Evolutionary conservation across 2,797 vertebrate species (phyloP).

Genomic region (Echeneis naucrates): DNA sequence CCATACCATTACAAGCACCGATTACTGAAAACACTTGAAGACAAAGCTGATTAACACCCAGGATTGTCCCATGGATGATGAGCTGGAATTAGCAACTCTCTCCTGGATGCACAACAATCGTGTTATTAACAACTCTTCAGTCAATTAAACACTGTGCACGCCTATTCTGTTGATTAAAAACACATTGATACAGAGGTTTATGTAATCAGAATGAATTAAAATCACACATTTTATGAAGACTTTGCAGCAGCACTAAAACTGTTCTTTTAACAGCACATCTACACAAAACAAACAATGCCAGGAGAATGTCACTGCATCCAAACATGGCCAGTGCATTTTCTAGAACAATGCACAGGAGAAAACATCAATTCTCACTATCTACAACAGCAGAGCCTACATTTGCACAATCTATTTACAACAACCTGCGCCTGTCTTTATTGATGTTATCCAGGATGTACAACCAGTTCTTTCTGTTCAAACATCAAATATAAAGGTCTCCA

Average conservation of each 20-base stretch:
- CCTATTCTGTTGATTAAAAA: not conserved
- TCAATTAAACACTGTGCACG: not conserved
- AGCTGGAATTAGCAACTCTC: conserved; percentile 25
- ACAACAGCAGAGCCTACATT: conserved; percentile 3
- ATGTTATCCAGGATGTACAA: conserved; percentile 12
- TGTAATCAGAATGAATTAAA: not conserved
- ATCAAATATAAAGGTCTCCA: conserved; percentile 19
- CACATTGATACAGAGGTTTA: not conserved
- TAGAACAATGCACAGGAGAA: conserved; percentile 46
- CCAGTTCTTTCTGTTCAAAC: conserved; percentile 26
- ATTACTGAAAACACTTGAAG: conserved; percentile 21
- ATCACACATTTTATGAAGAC: conserved; percentile 8
- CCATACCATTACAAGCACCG: conserved; percentile 10
- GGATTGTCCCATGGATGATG: conserved; percentile 18
- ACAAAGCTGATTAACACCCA: conserved; percentile 50
- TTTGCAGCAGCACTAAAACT: not conserved
- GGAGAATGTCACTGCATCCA: conserved; percentile 26
- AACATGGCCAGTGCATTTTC: conserved; percentile 44
- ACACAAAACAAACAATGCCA: conserved; percentile 48
- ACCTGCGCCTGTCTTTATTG: conserved; percentile 32
- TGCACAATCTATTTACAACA: conserved; percentile 47
- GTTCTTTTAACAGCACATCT: not conserved
- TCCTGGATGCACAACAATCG: conserved; percentile 12
- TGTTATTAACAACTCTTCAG: not conserved
- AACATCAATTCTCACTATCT: conserved; percentile 43